phyloP scores from a whole-genome alignment of 2,888 invertebrate species.

The Caenorhabditis sulstoni region DNA sequence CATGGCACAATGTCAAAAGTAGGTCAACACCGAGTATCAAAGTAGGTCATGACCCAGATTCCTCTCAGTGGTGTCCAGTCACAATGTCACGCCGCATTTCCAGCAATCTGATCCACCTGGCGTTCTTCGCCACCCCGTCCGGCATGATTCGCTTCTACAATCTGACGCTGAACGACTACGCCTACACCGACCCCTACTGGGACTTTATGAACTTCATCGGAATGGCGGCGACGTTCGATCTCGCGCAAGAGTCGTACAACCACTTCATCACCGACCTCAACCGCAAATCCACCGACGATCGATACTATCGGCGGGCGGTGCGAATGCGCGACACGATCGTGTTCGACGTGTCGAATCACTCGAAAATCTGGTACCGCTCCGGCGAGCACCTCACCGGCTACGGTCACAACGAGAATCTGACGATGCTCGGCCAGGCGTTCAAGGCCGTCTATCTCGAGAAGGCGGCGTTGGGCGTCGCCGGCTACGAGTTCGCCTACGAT shows the following conservation, averaged over 20 bases:
- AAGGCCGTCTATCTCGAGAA: slow-evolving; percentile 75
- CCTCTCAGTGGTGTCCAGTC: too few species aligned
- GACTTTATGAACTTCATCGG: slow-evolving; percentile 64
- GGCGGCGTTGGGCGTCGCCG: slow-evolving; percentile 78
- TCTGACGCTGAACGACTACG: slow-evolving; percentile 67
- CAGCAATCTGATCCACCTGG: slow-evolving; percentile 77
- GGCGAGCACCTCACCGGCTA: slow-evolving; percentile 71
- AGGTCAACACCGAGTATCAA: too few species aligned
- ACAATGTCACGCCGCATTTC: slow-evolving; percentile 8
- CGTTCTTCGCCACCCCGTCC: slow-evolving; percentile 78
- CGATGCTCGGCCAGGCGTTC: slow-evolving; percentile 76
- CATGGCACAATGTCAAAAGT: too few species aligned
- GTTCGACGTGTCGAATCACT: slow-evolving; percentile 75
- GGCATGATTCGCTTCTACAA: slow-evolving; percentile 79
- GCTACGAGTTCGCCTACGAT: slow-evolving; percentile 79
- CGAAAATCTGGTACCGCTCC: slow-evolving; percentile 76
- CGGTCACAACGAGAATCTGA: slow-evolving; percentile 75
- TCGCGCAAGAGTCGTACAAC: slow-evolving; percentile 69
- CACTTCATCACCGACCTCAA: slow-evolving; percentile 79
- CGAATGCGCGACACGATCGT: slow-evolving; percentile 76
- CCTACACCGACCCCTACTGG: slow-evolving; percentile 67
- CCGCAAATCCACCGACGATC: slow-evolving; percentile 76
- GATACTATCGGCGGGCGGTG: slow-evolving; percentile 78
- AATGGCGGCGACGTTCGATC: too few species aligned
- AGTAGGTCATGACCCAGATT: too few species aligned